Base-by-base conservation (phyloP, 2,888 invertebrate species). In the Tanypteryx hageni region DNA sequence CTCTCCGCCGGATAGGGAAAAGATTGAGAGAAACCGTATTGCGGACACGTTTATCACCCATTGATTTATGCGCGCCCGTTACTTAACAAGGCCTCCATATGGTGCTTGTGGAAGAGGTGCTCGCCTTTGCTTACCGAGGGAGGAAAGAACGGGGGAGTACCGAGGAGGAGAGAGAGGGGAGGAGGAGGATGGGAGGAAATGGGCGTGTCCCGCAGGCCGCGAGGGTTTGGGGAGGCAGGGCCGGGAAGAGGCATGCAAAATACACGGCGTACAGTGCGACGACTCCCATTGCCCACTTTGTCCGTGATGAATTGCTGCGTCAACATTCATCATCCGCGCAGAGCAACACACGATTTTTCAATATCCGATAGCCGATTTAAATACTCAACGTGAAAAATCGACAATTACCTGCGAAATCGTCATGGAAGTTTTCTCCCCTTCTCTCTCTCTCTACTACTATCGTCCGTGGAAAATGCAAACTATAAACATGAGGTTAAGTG, bases 41-140 rank as follows among this genome's bases (percentile, higher is more conserved):
- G 89, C 89, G 68, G 89, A 68, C 89, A 44, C 89, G 89, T 89
- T 89, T 64, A 89, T 89, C 64, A 68, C 89, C 64, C 89, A 89
- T 89, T 89, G 89, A 89, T 89, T 89, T 89, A 89, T 89, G 89
- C 89, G 89, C 22, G 68, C 56, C 89, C 89, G 89, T 68, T 89
- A 44, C 89, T 56, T 89, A 89, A 89, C 89, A 89, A 89, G 89
- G 89, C 89, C 64, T 64, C 89, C 31, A 44, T 44, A 44, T 89
- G 64, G 61, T 61, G 89, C 44, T 61, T 64, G n/a, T 31, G 44
- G 61, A 59, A 27, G 86, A 61, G 85, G 61, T 86, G 86, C 86
- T 86, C 86, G 86, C 27, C 86, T 86, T 61, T 86, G 86, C 86
- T 61, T 61, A 61, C 86, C 59, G 61, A 61, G 86, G 27, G 16